Base-by-base conservation (phyloP, 2,888 invertebrate species). In the Mactromeris polynyma region DNA sequence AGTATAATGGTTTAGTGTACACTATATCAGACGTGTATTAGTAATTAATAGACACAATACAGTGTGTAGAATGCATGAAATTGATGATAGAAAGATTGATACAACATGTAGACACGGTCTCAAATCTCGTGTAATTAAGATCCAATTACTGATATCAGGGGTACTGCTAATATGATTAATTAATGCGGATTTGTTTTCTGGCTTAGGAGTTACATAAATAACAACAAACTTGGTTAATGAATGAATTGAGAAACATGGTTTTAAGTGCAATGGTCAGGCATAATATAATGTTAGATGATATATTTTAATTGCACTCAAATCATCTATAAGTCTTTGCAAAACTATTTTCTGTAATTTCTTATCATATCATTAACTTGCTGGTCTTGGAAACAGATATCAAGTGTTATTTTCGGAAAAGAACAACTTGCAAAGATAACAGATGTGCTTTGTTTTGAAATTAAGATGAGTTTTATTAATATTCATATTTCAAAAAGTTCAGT, bases 161-260 rank as follows among this genome's bases (percentile, higher is more conserved):
- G 83, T 73, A 46, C 83, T 19, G 42, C 73, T 83, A 33, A 46
- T 73, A 83, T 83, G 46, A 83, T 73, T 83, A 83, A 73, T 83
- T 83, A 46, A 83, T 83, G 33, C 17, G 11, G 1, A 21, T 2
- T 73, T 73, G 73, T 73, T 73, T 73, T 73, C 73, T 73, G 73
- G 31, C 19, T 17, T 11, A 19, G 11, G 33, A 73, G 73, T 73
- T 73, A 73, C 33, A 33, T 73, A 73, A 73, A 73, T 73, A 73
- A 73, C 73, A 36, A n/a, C 73, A 73, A 36, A 73, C 73, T 73
- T 73, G 33, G 26, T 33, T 14, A 73, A 33, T 73, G 33, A 73
- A 73, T 36, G 73, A 26, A 64, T 64, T 9, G n/a, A 26, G 26
- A n/a, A 64, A 64, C 9, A 9, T 64, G n/a, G 26, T 64, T n/a